Conservation (phyloP, 2,888 invertebrate species). For the Xylota sylvarum region DNA sequence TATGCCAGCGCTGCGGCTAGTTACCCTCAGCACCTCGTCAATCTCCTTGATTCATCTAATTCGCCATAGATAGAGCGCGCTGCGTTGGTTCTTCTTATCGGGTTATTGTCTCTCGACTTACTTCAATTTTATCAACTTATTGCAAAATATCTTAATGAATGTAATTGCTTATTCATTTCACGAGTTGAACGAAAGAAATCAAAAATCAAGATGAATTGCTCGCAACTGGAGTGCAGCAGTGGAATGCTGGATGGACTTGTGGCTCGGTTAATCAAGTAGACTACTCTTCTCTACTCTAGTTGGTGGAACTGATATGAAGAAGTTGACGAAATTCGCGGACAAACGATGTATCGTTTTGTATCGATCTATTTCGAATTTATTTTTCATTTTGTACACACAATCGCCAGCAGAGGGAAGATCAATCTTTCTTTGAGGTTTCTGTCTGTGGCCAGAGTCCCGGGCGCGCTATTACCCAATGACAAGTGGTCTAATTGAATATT, state of each 20-base stretch:
- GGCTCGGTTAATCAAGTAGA: conserved; percentile 57
- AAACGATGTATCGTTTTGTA: conserved; percentile 42
- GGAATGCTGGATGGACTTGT: conserved; percentile 39
- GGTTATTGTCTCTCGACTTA: conserved; percentile 71
- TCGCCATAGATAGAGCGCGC: conserved; percentile 55
- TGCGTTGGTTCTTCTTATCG: conserved; percentile 50
- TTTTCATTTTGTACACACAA: conserved; percentile 59
- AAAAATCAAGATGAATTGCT: conserved; percentile 74
- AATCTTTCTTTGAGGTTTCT: conserved; percentile 50
- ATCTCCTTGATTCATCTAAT: conserved; percentile 72
- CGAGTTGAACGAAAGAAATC: conserved; percentile 71
- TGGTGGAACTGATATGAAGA: conserved; percentile 27
- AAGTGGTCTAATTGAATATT: conserved; percentile 76
- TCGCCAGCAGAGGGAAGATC: conserved; percentile 53
- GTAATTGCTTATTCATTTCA: conserved; percentile 75
- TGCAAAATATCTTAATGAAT: conserved; percentile 74
- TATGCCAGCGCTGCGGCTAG: conserved; percentile 23
- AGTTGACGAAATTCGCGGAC: conserved; percentile 18
- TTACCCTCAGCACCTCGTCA: conserved; percentile 66
- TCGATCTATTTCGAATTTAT: conserved; percentile 73
- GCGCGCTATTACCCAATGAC: conserved; percentile 56
- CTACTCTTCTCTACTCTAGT: conserved; percentile 15
- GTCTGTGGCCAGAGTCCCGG: conserved; percentile 21
- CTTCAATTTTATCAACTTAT: conserved; percentile 70
- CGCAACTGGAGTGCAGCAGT: conserved; percentile 1